Conservation (phyloP, 2,113 vertebrate species). For the Indicator indicator region DNA sequence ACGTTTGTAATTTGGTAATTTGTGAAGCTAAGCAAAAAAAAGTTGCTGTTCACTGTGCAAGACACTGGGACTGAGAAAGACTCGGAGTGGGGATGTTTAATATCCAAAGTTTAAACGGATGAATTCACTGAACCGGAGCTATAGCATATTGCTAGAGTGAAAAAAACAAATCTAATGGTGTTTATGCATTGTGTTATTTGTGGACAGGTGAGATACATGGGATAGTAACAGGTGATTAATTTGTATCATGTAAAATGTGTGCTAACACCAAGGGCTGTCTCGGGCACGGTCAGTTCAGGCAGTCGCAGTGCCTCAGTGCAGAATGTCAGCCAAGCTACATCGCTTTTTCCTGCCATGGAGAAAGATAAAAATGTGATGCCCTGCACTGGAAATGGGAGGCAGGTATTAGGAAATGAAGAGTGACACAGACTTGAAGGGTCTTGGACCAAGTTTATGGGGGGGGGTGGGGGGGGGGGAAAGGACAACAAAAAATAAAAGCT, state of each 20-base stretch:
- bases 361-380: not conserved
- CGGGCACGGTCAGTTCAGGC: not conserved
- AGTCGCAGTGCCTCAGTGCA: not conserved
- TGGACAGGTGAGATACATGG: not conserved
- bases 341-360: not conserved
- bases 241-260: not conserved
- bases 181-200: not conserved
- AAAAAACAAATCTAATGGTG: not conserved
- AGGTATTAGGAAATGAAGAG: not conserved
- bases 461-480: too few relatives aligned
- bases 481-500: fast-evolving
- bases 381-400: not conserved
- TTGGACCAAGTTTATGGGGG: not conserved
- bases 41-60: not conserved
- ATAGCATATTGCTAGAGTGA: not conserved
- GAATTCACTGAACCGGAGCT: not conserved
- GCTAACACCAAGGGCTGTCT: not conserved
- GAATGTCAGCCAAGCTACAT: not conserved
- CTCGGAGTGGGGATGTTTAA: not conserved
- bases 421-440: not conserved
- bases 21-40: not conserved
- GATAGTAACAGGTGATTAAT: not conserved
- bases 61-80: not conserved
- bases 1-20: not conserved
- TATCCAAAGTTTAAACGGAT: not conserved